phyloP scores from a whole-genome alignment of 1,140 invertebrate species.

The Mercenaria mercenaria region DNA sequence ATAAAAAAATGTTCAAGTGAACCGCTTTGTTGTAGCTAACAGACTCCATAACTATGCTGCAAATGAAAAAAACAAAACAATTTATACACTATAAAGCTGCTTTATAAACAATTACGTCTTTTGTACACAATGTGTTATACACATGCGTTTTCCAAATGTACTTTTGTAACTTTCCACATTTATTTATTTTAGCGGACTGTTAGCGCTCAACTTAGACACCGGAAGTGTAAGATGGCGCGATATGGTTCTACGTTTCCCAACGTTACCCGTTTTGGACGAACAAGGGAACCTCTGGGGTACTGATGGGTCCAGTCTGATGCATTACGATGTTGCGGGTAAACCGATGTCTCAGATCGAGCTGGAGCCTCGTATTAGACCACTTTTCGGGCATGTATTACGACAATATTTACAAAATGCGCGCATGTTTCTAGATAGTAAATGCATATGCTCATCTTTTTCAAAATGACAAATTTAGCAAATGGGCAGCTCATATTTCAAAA shows the following conservation, averaged over 20 bases:
- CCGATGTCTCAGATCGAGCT: conserved; percentile 61
- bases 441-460: neutral
- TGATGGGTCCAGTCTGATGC: conserved; percentile 71
- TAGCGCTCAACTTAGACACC: conserved; percentile 63
- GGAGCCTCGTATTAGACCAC: conserved; percentile 56
- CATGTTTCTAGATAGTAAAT: neutral
- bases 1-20: too few relatives aligned
- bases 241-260: conserved; percentile 67
- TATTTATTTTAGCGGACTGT: conserved; percentile 76
- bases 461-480: too few relatives aligned
- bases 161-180: too few relatives aligned
- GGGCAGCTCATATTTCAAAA: too few relatives aligned
- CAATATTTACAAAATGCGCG: too few relatives aligned
- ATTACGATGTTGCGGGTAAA: conserved; percentile 70
- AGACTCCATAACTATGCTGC: too few relatives aligned
- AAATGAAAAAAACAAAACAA: too few relatives aligned
- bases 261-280: conserved; percentile 77
- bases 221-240: conserved; percentile 74
- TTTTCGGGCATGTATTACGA: conserved; percentile 67
- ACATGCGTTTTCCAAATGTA: too few relatives aligned
- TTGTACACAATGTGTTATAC: too few relatives aligned
- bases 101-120: too few relatives aligned
- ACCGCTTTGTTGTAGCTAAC: too few relatives aligned
- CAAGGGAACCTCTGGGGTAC: conserved; percentile 77
- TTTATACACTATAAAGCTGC: too few relatives aligned